These are phyloP conservation scores for Salminus brasiliensis DNA, from an alignment of 2,113 vertebrate genomes.

Conservation along the genomic window DNA sequence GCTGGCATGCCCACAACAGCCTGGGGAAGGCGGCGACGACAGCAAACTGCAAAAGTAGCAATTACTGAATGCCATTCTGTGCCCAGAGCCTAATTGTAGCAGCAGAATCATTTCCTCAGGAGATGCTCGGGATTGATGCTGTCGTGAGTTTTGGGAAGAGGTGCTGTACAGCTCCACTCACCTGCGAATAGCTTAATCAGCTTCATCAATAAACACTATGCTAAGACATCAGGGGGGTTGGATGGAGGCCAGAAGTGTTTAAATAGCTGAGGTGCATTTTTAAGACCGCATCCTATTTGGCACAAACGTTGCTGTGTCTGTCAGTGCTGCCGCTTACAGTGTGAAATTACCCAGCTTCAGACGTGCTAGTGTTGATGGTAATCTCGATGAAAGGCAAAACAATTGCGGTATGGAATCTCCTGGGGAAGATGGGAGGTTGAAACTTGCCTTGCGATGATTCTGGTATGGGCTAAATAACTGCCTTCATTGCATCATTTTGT, in stretches of 20 bases:
- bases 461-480: neutral
- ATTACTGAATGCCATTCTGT: conserved; percentile 41
- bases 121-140: neutral
- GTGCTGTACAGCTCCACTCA: conserved; percentile 18
- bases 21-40: conserved; percentile 45
- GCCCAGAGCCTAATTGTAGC: conserved; percentile 14
- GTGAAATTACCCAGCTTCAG: conserved; percentile 69
- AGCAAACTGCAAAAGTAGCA: conserved; percentile 44
- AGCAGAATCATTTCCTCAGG: conserved; percentile 6
- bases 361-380: conserved; percentile 57
- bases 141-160: conserved; percentile 16
- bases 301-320: conserved; percentile 58
- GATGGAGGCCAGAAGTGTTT: conserved; percentile 36
- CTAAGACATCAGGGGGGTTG: conserved; percentile 21
- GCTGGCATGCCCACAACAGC: conserved; percentile 57
- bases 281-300: conserved; percentile 71
- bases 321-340: conserved; percentile 63
- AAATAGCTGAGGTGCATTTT: conserved; percentile 11
- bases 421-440: neutral
- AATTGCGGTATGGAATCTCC: conserved; percentile 3
- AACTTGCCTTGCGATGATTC: neutral
- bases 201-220: conserved; percentile 49
- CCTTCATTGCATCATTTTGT: conserved; percentile 11
- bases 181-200: conserved; percentile 63
- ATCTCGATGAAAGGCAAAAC: conserved; percentile 56